These are phyloP conservation scores for Lordiphosa clarofinis DNA, from an alignment of 1,140 invertebrate species.

Conservation along the genomic window DNA sequence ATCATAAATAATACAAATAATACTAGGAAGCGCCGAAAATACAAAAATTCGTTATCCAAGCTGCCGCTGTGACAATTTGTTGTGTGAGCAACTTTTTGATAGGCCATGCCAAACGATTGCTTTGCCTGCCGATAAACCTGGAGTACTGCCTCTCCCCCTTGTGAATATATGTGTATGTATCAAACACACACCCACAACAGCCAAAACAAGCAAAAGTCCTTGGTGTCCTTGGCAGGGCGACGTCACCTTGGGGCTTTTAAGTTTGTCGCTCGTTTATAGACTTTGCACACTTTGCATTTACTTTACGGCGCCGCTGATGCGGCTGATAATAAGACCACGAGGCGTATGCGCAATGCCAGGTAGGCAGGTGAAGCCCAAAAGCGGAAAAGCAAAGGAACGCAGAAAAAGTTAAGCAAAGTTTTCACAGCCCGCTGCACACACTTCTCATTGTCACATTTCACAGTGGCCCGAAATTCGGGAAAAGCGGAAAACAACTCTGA, in stretches of 20 bases:
- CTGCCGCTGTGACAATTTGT: conserved; percentile 58
- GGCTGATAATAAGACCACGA: conserved; percentile 70
- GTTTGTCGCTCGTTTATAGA: conserved; percentile 77
- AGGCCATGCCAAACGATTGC: conserved; percentile 30
- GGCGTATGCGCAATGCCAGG: conserved; percentile 66
- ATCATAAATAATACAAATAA: conserved; percentile 75
- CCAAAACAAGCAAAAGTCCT: conserved; percentile 42
- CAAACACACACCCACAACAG: conserved; percentile 8
- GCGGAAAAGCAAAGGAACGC: conserved; percentile 27
- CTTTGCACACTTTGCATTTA: conserved; percentile 77
- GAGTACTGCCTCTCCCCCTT: conserved; percentile 4
- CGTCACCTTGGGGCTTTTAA: conserved; percentile 73
- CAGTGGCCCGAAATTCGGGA: too few species aligned
- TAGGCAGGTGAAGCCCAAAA: conserved; percentile 13
- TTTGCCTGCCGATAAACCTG: conserved; percentile 52
- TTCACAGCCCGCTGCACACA: conserved; percentile 71
- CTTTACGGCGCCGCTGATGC: conserved; percentile 74
- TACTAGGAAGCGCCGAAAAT: conserved; percentile 60
- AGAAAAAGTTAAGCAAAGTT: conserved; percentile 61
- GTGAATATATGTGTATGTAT: conserved; percentile 2
- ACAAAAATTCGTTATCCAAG: conserved; percentile 56
- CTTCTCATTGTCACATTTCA: conserved; percentile 20
- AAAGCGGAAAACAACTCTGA: too few species aligned
- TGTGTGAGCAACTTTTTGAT: conserved; percentile 71
- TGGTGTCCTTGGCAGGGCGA: conserved; percentile 55